Conservation (phyloP, 2,797 vertebrate genomes). For the Vireo griseus region DNA sequence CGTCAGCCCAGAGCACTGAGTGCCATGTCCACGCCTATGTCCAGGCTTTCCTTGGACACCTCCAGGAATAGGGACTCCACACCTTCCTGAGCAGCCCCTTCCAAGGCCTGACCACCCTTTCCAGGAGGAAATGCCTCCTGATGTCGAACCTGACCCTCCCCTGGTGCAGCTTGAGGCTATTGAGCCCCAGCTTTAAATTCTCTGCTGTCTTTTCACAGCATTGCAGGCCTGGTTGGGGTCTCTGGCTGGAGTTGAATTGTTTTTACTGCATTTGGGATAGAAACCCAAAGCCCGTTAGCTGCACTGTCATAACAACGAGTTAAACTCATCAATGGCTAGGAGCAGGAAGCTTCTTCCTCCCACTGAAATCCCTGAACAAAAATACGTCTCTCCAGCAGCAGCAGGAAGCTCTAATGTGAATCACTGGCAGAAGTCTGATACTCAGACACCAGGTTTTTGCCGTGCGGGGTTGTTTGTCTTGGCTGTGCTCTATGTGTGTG, state of each 20-base stretch:
- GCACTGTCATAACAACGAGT: neutral
- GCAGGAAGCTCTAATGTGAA: neutral
- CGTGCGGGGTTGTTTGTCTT: accelerated
- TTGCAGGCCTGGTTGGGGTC: neutral
- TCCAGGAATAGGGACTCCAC: neutral
- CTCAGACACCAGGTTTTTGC: accelerated
- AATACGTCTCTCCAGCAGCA: accelerated
- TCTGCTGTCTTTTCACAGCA: neutral
- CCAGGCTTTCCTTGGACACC: neutral
- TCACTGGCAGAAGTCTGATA: accelerated
- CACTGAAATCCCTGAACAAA: neutral
- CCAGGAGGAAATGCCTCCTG: neutral
- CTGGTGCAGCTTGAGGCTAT: accelerated
- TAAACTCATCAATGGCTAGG: neutral
- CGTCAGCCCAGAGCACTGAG: neutral
- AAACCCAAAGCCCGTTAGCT: neutral
- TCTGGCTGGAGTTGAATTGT: neutral
- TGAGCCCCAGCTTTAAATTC: neutral
- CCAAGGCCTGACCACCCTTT: neutral
- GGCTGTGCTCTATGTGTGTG: neutral
- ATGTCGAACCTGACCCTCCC: neutral
- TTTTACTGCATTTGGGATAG: neutral
- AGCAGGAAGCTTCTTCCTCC: neutral
- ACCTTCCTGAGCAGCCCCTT: neutral
- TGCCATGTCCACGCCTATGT: accelerated